Evolutionary conservation across 2,888 invertebrate genomes (phyloP), one percentile per base, ranked within the genome.

Genomic region (Orchesellides sinensis): DNA sequence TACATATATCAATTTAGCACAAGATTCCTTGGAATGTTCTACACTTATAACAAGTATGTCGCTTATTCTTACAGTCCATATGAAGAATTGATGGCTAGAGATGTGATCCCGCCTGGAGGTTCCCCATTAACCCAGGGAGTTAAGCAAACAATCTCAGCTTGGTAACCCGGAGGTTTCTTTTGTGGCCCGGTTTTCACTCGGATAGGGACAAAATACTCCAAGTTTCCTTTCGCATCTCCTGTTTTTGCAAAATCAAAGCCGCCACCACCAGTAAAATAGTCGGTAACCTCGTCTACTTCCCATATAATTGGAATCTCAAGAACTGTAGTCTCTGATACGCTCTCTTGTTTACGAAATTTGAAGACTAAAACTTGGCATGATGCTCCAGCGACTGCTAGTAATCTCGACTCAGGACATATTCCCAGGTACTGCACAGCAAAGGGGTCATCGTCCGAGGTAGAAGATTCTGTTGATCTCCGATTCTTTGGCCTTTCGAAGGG

Each of bases 81-180:
- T 80, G 96, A 96, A 89, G 98, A 98, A 92, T 98, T 98, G 91
- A 99, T 93, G 89, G 96, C 94, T 90, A 99, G 93, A 87, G 97
- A 94, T 88, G 96, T 94, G 90, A 99, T 94, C 90, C 94, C 94
- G 91, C 95, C 94, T 88, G 98, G 94, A 89, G 95, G 93, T 91
- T 94, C 93, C 59, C 94, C 94, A 89, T 93, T 94, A 84, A 92
- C 92, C 92, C 95, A 95, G 69, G 94, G 95, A 89, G 98, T 96
- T 89, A 98, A 92, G 91, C 98, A 98, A 88, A 98, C 96, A 87
- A 99, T 92, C 89, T 97, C 95, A 65, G 98, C 96, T 92, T 99
- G 98, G 93, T 98, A 99, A 87, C 99, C 99, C n/a, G 98, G 93
- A 49, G 95, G 93, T 91, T 98, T 95, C 90, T 97, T 96, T 89